These are phyloP conservation scores for Brachypteracias leptosomus DNA, from an alignment of 2,113 vertebrate species.

Conservation along the genomic window DNA sequence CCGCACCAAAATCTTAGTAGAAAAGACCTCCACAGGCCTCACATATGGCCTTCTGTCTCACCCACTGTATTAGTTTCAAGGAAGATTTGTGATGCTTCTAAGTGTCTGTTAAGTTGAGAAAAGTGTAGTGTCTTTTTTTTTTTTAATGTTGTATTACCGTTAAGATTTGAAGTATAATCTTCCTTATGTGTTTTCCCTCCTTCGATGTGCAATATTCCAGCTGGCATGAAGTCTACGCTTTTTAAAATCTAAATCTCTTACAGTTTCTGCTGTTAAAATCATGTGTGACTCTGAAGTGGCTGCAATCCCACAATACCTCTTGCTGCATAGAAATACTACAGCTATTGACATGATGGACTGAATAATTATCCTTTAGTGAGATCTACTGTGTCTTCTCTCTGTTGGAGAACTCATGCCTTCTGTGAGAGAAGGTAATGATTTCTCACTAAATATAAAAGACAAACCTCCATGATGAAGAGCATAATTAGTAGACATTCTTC, in stretches of 20 bases:
- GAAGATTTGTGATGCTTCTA: background rate
- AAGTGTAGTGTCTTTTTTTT: background rate
- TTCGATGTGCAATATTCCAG: background rate
- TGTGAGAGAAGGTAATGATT: background rate
- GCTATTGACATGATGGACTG: background rate
- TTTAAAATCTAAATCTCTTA: background rate
- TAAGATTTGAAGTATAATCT: background rate
- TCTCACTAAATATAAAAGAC: background rate
- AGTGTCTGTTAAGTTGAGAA: background rate
- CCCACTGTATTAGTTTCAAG: background rate
- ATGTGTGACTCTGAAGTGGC: background rate
- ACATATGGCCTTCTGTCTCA: background rate
- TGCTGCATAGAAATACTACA: background rate
- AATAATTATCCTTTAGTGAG: background rate
- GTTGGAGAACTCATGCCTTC: background rate
- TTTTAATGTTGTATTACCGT: background rate
- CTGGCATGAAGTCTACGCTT: background rate
- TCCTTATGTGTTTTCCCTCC: background rate
- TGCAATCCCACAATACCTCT: background rate
- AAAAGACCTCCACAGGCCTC: background rate
- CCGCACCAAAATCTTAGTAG: background rate
- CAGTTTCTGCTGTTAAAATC: background rate
- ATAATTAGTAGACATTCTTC: background rate
- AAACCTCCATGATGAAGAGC: background rate
- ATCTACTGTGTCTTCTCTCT: background rate